Evolutionary conservation across 2,113 vertebrate species (phyloP).

Genomic region (Nerophis ophidion): DNA sequence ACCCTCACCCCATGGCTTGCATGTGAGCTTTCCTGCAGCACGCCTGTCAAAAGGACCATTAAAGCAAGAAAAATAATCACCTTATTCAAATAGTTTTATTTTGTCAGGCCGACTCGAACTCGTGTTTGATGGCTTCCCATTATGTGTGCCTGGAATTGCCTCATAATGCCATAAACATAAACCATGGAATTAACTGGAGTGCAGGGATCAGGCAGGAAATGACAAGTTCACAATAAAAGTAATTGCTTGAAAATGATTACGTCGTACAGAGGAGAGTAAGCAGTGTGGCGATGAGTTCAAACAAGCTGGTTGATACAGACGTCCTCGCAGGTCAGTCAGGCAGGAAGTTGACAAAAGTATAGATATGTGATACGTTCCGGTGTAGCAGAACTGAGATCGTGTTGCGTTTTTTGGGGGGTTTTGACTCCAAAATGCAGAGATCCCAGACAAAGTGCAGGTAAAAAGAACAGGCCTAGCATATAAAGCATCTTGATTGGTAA

Average conservation of each 20-base stretch:
- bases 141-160: slow-evolving; percentile 22
- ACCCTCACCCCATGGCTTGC: background rate
- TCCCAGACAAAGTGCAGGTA: too few species aligned
- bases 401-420: too few species aligned
- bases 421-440: too few species aligned
- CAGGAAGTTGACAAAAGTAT: background rate
- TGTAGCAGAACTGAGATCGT: too few species aligned
- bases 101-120: background rate
- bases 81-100: background rate
- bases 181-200: slow-evolving; percentile 7
- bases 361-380: too few species aligned
- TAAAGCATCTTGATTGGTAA: too few species aligned
- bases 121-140: slow-evolving; percentile 23
- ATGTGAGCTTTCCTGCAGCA: background rate
- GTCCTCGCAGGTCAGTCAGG: background rate
- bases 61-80: background rate
- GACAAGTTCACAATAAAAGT: slow-evolving; percentile 8
- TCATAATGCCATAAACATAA: slow-evolving; percentile 17
- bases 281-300: background rate
- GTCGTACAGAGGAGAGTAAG: background rate
- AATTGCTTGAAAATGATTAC: slow-evolving; percentile 4
- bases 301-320: background rate
- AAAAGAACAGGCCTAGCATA: too few species aligned
- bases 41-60: background rate
- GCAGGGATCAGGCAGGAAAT: slow-evolving; percentile 2